Evolutionary conservation across 2,113 vertebrate genomes (phyloP).

Genomic region (Hippoglossus stenolepis): DNA sequence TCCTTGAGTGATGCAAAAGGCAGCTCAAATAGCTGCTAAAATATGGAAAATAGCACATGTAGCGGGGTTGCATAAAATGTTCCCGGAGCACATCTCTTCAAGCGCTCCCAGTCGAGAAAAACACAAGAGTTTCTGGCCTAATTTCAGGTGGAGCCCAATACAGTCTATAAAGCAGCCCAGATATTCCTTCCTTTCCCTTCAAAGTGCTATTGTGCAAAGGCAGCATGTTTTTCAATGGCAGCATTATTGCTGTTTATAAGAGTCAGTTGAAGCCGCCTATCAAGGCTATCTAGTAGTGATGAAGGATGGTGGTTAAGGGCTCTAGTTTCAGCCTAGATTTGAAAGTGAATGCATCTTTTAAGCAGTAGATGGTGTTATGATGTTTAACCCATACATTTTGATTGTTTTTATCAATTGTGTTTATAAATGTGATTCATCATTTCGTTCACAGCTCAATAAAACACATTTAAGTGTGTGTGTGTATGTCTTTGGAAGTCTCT

Average conservation of each 20-base stretch:
- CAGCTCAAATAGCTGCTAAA: conserved; percentile 65
- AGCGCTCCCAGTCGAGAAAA: conserved; percentile 53
- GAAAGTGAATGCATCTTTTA: too few relatives aligned
- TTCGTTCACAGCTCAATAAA: too few relatives aligned
- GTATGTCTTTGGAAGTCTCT: too few relatives aligned
- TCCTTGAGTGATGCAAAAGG: conserved; percentile 60
- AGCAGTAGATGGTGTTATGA: too few relatives aligned
- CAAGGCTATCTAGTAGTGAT: conserved; percentile 51
- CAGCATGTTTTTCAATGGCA: conserved; percentile 23
- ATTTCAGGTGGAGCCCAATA: conserved; percentile 64
- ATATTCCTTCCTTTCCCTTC: conserved; percentile 38
- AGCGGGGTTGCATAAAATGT: conserved; percentile 20
- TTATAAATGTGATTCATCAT: too few relatives aligned
- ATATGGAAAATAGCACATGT: conserved; percentile 47
- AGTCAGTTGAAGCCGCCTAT: conserved; percentile 37
- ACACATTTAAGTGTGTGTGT: too few relatives aligned
- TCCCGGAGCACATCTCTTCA: conserved; percentile 47
- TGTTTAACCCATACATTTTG: too few relatives aligned
- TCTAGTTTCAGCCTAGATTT: too few relatives aligned
- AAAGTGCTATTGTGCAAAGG: conserved; percentile 23
- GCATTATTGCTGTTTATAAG: conserved; percentile 23
- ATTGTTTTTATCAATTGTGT: too few relatives aligned
- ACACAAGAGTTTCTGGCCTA: conserved; percentile 29
- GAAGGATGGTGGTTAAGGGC: conserved; percentile 5
- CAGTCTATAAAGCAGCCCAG: conserved; percentile 44